These are phyloP conservation scores for Ceratosolen solmsi DNA, from an alignment of 1,140 invertebrate species.

Conservation along the genomic window DNA sequence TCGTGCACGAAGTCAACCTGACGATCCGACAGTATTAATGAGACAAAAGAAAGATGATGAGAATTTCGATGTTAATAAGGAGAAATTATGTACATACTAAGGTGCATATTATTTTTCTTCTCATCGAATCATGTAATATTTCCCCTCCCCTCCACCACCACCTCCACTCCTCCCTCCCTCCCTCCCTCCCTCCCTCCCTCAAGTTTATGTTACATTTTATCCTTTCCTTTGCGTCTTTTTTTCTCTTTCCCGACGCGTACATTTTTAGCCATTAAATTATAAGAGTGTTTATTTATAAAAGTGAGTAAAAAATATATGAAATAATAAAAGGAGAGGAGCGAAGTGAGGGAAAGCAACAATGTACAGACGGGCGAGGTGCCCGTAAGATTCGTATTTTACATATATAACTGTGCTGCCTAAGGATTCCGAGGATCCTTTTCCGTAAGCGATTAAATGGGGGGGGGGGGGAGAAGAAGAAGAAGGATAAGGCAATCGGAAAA, in stretches of 20 bases:
- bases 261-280: constrained; percentile 59
- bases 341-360: constrained; percentile 36
- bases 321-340: background rate
- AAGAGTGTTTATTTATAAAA: constrained; percentile 68
- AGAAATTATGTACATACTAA: constrained; percentile 53
- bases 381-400: constrained; percentile 54
- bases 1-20: constrained; percentile 29
- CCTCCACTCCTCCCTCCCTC: too few species aligned
- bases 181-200: constrained; percentile 5
- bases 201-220: constrained; percentile 24
- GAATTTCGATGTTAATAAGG: constrained; percentile 57
- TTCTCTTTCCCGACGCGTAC: constrained; percentile 19
- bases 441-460: constrained; percentile 11
- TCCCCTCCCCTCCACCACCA: constrained; percentile 15
- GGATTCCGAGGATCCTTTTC: constrained; percentile 36
- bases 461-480: background rate
- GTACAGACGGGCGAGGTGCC: constrained; percentile 57
- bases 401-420: constrained; percentile 43
- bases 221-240: constrained; percentile 4
- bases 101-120: constrained; percentile 59
- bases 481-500: constrained; percentile 30
- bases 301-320: constrained; percentile 13
- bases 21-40: constrained; percentile 70
- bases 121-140: constrained; percentile 34
- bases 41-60: constrained; percentile 43